phyloP scores from a whole-genome alignment of 2,797 vertebrate species.

The Buphagus erythrorhynchus region DNA sequence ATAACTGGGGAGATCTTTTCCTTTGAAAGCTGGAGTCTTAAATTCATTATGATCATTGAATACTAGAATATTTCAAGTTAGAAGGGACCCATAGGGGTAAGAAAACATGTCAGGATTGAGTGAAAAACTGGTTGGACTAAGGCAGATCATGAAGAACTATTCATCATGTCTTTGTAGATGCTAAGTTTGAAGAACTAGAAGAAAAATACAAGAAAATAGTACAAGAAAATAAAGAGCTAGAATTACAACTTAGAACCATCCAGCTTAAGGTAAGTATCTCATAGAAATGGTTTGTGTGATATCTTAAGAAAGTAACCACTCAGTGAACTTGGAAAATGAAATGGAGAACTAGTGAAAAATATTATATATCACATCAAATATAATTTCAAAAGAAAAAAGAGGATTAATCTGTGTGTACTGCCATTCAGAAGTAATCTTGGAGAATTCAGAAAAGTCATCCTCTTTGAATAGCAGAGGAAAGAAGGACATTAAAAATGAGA shows the following conservation, averaged over 20 bases:
- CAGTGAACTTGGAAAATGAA: not conserved
- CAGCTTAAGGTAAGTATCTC: conserved; percentile 83
- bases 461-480: not conserved
- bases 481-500: not conserved
- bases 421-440: not conserved
- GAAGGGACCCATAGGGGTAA: not conserved
- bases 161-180: conserved; percentile 73
- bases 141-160: not conserved
- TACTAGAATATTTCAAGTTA: not conserved
- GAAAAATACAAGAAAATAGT: conserved; percentile 89
- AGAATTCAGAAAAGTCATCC: not conserved
- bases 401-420: not conserved
- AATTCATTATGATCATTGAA: not conserved
- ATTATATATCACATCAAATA: not conserved
- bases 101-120: not conserved
- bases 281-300: not conserved
- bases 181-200: conserved; percentile 84
- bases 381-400: not conserved
- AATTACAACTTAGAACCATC: conserved; percentile 84
- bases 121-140: not conserved
- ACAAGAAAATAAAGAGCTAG: conserved; percentile 87
- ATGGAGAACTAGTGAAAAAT: not conserved
- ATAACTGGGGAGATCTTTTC: not conserved
- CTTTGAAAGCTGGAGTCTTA: not conserved
- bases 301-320: not conserved